Percentiles rank a stretch among this genome's conserved stretches.
Evolutionary conservation across 2,888 invertebrate species (phyloP).

Genomic region (Hesperia comma): DNA sequence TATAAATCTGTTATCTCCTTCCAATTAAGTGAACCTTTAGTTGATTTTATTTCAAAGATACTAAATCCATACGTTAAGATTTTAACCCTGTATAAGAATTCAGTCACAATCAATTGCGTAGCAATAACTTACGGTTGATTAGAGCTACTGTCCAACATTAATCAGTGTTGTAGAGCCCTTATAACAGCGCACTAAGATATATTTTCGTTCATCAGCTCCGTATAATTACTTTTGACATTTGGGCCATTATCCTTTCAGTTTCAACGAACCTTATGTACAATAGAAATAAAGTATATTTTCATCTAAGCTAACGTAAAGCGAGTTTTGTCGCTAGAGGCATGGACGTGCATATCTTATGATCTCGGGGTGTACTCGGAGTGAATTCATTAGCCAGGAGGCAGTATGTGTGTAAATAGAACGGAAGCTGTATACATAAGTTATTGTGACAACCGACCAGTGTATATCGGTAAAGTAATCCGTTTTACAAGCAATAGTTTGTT

Average conservation of each 20-base stretch:
- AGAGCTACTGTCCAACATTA: conserved; percentile 51
- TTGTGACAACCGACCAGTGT: conserved; percentile 58
- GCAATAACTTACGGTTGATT: conserved; percentile 55
- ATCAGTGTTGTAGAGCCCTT: conserved; percentile 41
- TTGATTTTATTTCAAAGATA: conserved; percentile 23
- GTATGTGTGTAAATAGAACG: conserved; percentile 80
- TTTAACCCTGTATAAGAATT: conserved; percentile 27
- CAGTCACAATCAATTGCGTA: conserved; percentile 58
- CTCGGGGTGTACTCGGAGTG: conserved; percentile 68
- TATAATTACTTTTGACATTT: conserved; percentile 45
- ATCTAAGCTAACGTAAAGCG: conserved; percentile 36
- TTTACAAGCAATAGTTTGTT: conserved; percentile 33
- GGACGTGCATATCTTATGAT: conserved; percentile 76
- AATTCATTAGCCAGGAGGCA: conserved; percentile 71
- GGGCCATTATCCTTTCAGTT: conserved; percentile 34
- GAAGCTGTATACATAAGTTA: conserved; percentile 68
- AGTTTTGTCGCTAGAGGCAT: conserved; percentile 53
- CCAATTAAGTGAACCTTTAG: conserved; percentile 1
- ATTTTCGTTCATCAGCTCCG: conserved; percentile 44
- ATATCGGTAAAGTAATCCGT: conserved; percentile 47
- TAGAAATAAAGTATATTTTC: conserved; percentile 47
- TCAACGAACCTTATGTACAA: conserved; percentile 33
- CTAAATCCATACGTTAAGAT: conserved; percentile 25
- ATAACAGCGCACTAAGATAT: conserved; percentile 44
- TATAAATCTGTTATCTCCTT: neutral